Conservation (phyloP, 2,888 invertebrate genomes). For the Acleris cristana region DNA sequence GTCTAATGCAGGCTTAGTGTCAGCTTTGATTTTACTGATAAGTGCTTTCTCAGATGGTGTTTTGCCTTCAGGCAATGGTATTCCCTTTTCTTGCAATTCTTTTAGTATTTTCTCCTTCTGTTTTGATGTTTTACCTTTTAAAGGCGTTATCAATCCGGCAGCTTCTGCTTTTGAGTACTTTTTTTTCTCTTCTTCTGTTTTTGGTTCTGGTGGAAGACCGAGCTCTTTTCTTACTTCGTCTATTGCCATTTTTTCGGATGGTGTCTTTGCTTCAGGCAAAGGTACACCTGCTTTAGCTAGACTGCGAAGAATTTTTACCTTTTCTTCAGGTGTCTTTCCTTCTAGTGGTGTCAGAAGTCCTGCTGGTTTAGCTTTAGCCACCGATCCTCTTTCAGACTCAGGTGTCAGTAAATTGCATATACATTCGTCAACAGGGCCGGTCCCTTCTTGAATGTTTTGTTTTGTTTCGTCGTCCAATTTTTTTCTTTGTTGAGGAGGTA, state of each 20-base stretch:
- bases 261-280: constrained; percentile 51
- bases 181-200: not conserved
- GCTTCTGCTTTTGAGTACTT: constrained; percentile 31
- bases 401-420: constrained; percentile 50
- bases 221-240: too few species aligned
- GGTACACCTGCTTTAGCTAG: constrained; percentile 41
- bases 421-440: constrained; percentile 54
- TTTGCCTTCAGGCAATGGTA: not conserved
- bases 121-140: not conserved
- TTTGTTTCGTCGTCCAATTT: constrained; percentile 48
- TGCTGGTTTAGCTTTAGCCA: too few species aligned
- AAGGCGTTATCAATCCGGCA: not conserved
- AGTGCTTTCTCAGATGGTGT: constrained; percentile 41
- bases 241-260: too few species aligned
- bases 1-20: constrained; percentile 4
- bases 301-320: not conserved
- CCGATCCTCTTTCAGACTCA: constrained; percentile 42
- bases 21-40: constrained; percentile 10
- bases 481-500: constrained; percentile 22
- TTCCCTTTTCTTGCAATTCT: too few species aligned
- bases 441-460: constrained; percentile 49
- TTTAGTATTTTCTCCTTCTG: not conserved
- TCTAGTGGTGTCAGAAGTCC: too few species aligned
- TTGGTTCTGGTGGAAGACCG: too few species aligned
- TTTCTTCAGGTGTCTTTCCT: constrained; percentile 16